phyloP scores from a whole-genome alignment of 2,797 vertebrate species.

The Selene dorsalis region DNA sequence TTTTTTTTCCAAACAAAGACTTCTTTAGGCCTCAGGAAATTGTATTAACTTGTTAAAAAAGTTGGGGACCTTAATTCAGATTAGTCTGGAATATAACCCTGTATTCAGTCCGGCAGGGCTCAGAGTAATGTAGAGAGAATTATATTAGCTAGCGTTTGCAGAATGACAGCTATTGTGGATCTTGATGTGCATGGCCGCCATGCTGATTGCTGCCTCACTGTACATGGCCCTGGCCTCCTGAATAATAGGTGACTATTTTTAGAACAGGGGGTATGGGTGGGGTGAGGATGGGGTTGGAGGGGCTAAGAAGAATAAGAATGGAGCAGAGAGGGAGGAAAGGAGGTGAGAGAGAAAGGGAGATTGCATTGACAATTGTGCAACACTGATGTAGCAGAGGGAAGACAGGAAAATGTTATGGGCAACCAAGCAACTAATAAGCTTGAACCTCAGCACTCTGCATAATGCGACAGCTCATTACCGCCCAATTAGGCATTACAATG shows the following conservation, averaged over 20 bases:
- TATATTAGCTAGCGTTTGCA: constrained; percentile 71
- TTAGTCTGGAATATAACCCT: constrained; percentile 58
- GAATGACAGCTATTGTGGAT: constrained; percentile 83
- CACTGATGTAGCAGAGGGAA: constrained; percentile 77
- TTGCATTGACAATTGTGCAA: constrained; percentile 82
- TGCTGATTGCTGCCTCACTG: constrained; percentile 84
- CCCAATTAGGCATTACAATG: constrained; percentile 88
- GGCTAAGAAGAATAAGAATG: constrained; percentile 62
- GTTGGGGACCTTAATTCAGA: constrained; percentile 48
- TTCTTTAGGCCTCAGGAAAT: constrained; percentile 27
- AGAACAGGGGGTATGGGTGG: constrained; percentile 64
- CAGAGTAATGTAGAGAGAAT: constrained; percentile 68
- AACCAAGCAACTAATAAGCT: constrained; percentile 90
- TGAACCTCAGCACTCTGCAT: constrained; percentile 87
- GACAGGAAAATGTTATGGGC: constrained; percentile 86
- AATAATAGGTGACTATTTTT: constrained; percentile 86
- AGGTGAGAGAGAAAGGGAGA: constrained; percentile 60
- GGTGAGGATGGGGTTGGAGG: constrained; percentile 36
- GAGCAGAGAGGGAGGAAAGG: constrained; percentile 57
- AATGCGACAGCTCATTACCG: constrained; percentile 87
- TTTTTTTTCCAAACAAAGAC: constrained; percentile 36
- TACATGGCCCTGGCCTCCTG: constrained; percentile 77
- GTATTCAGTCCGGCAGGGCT: constrained; percentile 56
- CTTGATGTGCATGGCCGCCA: constrained; percentile 81
- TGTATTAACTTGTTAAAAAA: constrained; percentile 37